Base-by-base conservation (phyloP, 2,797 vertebrate species). In the Rhinatrema bivittatum region DNA sequence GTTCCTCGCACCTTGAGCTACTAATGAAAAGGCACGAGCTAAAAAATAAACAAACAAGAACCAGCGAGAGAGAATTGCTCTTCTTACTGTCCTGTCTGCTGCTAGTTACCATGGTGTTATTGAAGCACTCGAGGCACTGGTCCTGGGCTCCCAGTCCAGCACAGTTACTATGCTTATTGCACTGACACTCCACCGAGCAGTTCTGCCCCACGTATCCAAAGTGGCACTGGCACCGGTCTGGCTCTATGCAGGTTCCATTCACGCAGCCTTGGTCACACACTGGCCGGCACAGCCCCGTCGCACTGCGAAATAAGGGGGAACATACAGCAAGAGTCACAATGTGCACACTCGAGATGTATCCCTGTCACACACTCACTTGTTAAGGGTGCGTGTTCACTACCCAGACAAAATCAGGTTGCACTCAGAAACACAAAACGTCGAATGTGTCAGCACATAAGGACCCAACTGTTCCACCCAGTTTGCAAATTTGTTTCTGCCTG, bases 91-190 rank as follows among this genome's bases (percentile, higher is more conserved):
- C 16, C 20, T 7, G 53, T n/a, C n/a, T n/a, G n/a, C n/a, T n/a
- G n/a, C 30, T 53, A 54, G 46, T 37, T 38, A 91, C 90, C 57
- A 87, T 89, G 29, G 92, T 95, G 72, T 95, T 90, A 60, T 95
- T 96, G 64, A 85, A 85, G 61, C 92, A 96, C 47, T 89, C 65
- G 13, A 91, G 65, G 46, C 92, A 96, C 53, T 76, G 62, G 46
- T 94, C 89, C 1, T 79, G 88, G 2, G 85, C 79, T 38, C 67
- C 82, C 4, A 91, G 86, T 1, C 89, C 82, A 1, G 71, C 84
- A 7, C 91, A 94, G 69, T 96, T 87, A 48, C 92, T 96, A 68
- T 96, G 92, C 38, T 90, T 89, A 67, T 96, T 96, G 70, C 92
- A 96, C 50, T 78, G 90, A 60, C 91, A 96, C 61, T 91, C 87